A percentile compares a stretch with the other conserved stretches of the same genome.
Evolutionary conservation across 2,113 vertebrate species (phyloP).

Genomic region (cattle (Bos taurus)): ARS-UCD2.0 NC_037333.1:107425001-107425500

Average conservation of each 20-base stretch:
- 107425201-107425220: background rate
- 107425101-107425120: background rate
- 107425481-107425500: background rate
- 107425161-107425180: background rate
- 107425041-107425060: background rate
- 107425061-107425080: background rate
- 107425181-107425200: background rate
- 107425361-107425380: background rate
- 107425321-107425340: background rate
- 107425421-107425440: background rate
- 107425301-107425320: background rate
- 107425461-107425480: background rate
- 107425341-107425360: background rate
- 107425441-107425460: background rate
- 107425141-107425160: background rate
- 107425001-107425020: background rate
- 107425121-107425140: background rate
- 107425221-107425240: background rate
- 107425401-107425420: background rate
- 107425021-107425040: background rate
- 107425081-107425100: background rate
- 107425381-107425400: background rate
- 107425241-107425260: background rate
- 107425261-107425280: background rate
- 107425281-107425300: too few relatives aligned